phyloP scores from a whole-genome alignment of 2,888 invertebrate genomes.

The Hartigia nigra region DNA sequence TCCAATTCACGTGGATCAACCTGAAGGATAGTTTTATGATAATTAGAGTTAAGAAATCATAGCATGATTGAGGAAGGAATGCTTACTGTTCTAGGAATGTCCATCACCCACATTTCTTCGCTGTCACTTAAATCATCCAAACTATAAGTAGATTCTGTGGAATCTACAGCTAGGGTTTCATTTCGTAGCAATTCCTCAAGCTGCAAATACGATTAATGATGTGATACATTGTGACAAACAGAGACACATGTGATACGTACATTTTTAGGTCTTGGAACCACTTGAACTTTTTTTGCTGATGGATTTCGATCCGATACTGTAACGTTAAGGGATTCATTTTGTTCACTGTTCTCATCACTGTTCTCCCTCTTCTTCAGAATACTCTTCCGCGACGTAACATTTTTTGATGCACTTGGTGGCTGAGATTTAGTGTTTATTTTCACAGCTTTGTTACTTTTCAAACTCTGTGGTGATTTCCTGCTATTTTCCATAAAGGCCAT shows the following conservation, averaged over 20 bases:
- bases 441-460: conserved; percentile 13
- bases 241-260: conserved; percentile 18
- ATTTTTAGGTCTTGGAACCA: conserved; percentile 29
- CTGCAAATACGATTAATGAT: conserved; percentile 15
- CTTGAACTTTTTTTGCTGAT: conserved; percentile 1
- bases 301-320: background rate
- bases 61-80: background rate
- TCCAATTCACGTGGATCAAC: conserved; percentile 20
- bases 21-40: background rate
- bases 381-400: conserved; percentile 8
- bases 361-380: conserved; percentile 13
- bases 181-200: conserved; percentile 26
- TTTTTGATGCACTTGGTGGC: conserved; percentile 4
- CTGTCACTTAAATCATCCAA: conserved; percentile 26
- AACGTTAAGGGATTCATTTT: too few species aligned
- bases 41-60: background rate
- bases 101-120: conserved; percentile 37
- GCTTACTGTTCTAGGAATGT: conserved; percentile 35
- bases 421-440: background rate
- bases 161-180: conserved; percentile 17
- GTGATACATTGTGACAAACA: too few species aligned
- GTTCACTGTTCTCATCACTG: too few species aligned
- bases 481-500: conserved; percentile 23
- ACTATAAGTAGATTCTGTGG: conserved; percentile 22
- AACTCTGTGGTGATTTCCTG: background rate